Evolutionary conservation across 92 coral and sea anemone species (phyloP), one percentile per base, ranked within the genome.

Genomic region (Umimayanthus kanabou): DNA sequence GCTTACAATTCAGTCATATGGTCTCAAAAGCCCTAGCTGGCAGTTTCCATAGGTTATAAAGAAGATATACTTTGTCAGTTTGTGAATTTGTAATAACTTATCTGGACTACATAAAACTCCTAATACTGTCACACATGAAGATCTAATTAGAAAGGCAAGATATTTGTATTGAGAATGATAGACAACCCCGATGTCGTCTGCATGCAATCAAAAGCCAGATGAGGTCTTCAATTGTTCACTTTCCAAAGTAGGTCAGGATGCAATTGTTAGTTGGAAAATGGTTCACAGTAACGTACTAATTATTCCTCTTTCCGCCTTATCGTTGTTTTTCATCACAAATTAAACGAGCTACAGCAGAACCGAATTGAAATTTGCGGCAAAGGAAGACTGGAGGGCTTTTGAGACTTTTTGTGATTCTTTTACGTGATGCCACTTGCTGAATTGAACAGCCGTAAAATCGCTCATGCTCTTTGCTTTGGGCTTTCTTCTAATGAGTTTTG

Each of bases 381-480:
- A 30, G 15, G 84, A 37, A 80, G 23, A 28, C 14, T 80, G 43
- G 50, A 61, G 73, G n/a, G 45, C 53, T 29, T 18, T 78, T 78
- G 20, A 49, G 4, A 47, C 26, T 29, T 58, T 80, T 16, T 40
- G 14, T 76, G 28, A 33, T 55, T 33, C 15, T 64, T 22, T 80
- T 80, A 16, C 85, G 85, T 80, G 85, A 80, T 80, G 53, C 15
- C 43, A 3, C 49, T 18, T 20, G 40, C 15, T 22, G 47, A 57
- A 14, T 50, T 29, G 53, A 39, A 80, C 85, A 80, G 85, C 85
- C 73, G 85, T 80, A 58, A 80, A 80, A 80, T 57, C 85, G 53
- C 29, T 80, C 53, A 80, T 4, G 67, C 20, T 61, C 50, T 58
- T 80, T 57, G 85, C 85, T 80, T 80, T 80, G 71, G 85, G 85